Percentiles rank a stretch among this genome's conserved stretches.
Evolutionary conservation across 2,113 vertebrate species (phyloP).

Genomic region (Platysteira castanea): DNA sequence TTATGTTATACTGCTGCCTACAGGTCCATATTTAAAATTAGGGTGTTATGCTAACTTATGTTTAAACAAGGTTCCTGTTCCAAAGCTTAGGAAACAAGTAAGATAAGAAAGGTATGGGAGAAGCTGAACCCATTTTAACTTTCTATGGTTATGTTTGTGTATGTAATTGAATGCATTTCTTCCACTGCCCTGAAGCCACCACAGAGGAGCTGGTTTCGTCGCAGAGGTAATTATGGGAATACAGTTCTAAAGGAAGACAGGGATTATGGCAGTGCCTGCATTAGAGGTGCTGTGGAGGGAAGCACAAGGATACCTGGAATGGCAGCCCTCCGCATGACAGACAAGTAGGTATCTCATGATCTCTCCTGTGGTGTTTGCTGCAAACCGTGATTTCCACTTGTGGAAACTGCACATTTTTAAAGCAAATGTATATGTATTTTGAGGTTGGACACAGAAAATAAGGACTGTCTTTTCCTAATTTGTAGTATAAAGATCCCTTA

Average conservation of each 20-base stretch:
- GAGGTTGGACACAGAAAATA: neutral
- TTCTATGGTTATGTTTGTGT: neutral
- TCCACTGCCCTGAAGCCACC: neutral
- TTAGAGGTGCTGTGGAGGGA: neutral
- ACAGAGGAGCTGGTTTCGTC: neutral
- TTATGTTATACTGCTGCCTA: constrained; percentile 55
- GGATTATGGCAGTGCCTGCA: neutral
- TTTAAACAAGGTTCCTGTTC: neutral
- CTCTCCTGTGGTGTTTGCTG: neutral
- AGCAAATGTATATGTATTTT: neutral
- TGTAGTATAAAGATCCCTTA: neutral
- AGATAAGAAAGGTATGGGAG: neutral
- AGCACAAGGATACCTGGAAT: neutral
- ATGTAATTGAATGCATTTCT: neutral
- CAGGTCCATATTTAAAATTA: constrained; percentile 30
- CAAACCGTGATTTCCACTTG: neutral
- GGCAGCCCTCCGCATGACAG: neutral
- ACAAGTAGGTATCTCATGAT: neutral
- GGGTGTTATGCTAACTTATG: neutral
- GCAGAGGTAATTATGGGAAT: neutral
- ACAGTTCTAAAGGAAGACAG: neutral
- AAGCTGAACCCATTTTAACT: neutral
- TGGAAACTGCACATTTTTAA: neutral
- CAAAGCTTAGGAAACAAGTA: neutral
- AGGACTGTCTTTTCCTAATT: neutral